Evolutionary conservation across 2,888 invertebrate genomes (phyloP).

Genomic region (Leuctra nigra): DNA sequence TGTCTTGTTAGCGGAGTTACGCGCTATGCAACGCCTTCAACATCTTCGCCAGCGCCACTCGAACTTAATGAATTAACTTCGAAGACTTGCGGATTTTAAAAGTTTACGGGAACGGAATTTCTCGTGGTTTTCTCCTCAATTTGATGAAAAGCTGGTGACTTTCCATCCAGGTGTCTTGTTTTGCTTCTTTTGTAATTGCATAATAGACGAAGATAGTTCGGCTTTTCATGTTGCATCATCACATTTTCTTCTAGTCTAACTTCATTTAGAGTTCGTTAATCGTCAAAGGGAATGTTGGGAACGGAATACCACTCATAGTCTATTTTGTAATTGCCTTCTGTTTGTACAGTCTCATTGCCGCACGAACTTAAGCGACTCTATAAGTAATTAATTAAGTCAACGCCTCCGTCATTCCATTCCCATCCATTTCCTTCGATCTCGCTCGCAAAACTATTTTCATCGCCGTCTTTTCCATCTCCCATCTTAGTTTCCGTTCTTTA

Average conservation of each 20-base stretch:
- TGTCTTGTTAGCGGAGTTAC: too few species aligned
- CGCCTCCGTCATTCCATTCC: not conserved
- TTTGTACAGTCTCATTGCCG: not conserved
- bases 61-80: too few species aligned
- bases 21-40: too few species aligned
- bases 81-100: too few species aligned
- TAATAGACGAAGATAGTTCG: not conserved
- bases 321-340: not conserved
- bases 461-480: constrained; percentile 4
- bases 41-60: too few species aligned
- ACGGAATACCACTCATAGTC: not conserved
- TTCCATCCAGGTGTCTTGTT: too few species aligned
- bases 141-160: too few species aligned
- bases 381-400: not conserved
- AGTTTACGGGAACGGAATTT: too few species aligned
- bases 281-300: not conserved
- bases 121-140: too few species aligned
- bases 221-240: not conserved
- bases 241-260: not conserved
- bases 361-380: not conserved
- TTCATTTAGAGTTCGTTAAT: not conserved
- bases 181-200: too few species aligned
- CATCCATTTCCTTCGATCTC: not conserved
- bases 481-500: constrained; percentile 18
- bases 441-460: not conserved